Evolutionary conservation across 2,797 vertebrate species (phyloP).

Genomic region (Acropternis orthonyx): DNA sequence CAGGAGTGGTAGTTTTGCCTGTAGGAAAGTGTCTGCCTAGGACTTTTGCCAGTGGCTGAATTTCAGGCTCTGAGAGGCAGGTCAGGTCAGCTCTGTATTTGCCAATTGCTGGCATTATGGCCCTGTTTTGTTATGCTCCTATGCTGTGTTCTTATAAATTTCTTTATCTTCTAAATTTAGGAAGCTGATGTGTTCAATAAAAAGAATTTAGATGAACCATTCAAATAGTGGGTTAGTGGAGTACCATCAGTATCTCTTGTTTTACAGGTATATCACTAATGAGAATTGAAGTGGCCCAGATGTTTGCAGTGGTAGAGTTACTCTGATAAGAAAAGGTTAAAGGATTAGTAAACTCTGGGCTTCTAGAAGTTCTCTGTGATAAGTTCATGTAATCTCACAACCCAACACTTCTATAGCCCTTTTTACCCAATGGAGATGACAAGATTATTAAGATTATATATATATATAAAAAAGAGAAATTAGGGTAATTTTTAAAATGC

Average conservation of each 20-base stretch:
- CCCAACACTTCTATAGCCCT: background rate
- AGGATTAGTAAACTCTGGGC: background rate
- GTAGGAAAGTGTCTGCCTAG: background rate
- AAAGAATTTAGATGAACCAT: background rate
- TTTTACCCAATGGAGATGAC: background rate
- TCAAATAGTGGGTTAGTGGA: background rate
- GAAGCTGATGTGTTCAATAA: background rate
- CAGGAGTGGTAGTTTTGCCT: background rate
- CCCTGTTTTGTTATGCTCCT: background rate
- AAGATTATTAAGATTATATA: slow-evolving; percentile 44
- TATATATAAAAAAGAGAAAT: slow-evolving; percentile 48
- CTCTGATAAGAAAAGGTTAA: background rate
- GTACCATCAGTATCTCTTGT: background rate
- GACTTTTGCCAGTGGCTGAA: background rate
- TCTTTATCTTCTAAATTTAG: background rate
- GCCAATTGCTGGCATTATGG: background rate
- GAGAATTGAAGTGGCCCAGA: background rate
- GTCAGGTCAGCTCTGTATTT: background rate
- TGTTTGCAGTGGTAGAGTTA: background rate
- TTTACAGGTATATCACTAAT: background rate
- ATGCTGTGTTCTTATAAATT: background rate
- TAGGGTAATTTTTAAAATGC: slow-evolving; percentile 53
- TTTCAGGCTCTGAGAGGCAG: background rate
- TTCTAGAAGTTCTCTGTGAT: background rate
- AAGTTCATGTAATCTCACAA: background rate